Conservation (phyloP, 2,888 invertebrate genomes). For the Schizaphis graminum region DNA sequence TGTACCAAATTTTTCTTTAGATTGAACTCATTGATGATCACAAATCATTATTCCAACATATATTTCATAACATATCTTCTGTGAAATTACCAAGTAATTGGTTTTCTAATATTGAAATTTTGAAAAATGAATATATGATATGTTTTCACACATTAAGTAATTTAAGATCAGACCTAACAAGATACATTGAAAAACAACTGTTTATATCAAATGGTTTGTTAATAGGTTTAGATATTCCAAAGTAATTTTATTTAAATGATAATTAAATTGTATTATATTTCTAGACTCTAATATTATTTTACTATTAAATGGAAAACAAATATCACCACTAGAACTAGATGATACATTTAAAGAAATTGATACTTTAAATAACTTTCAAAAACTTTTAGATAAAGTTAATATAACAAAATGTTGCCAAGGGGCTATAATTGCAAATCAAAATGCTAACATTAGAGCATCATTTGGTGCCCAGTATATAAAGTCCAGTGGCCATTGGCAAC, state of each 20-base stretch:
- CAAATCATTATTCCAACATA: too few species aligned
- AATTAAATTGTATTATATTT: background rate
- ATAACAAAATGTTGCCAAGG: conserved; percentile 18
- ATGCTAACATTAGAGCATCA: too few species aligned
- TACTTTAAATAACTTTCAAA: background rate
- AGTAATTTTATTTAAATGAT: conserved; percentile 1
- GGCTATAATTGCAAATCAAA: background rate
- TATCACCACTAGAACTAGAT: background rate
- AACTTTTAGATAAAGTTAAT: background rate
- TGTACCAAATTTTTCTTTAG: background rate
- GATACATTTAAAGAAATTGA: background rate
- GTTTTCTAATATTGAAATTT: too few species aligned
- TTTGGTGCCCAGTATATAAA: too few species aligned
- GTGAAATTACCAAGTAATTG: too few species aligned
- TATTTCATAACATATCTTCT: too few species aligned
- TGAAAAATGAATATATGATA: too few species aligned
- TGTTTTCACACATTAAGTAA: background rate
- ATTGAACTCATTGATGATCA: background rate
- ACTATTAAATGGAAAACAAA: background rate
- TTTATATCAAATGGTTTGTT: background rate
- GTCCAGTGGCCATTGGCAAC: too few species aligned
- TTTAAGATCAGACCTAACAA: background rate
- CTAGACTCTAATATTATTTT: background rate
- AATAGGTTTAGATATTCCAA: background rate
- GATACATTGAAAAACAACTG: conserved; percentile 15